Percentiles rank a stretch among this genome's conserved stretches.
Conservation (phyloP, 2,888 invertebrate species). For the Didymodactylos carnosus region DNA sequence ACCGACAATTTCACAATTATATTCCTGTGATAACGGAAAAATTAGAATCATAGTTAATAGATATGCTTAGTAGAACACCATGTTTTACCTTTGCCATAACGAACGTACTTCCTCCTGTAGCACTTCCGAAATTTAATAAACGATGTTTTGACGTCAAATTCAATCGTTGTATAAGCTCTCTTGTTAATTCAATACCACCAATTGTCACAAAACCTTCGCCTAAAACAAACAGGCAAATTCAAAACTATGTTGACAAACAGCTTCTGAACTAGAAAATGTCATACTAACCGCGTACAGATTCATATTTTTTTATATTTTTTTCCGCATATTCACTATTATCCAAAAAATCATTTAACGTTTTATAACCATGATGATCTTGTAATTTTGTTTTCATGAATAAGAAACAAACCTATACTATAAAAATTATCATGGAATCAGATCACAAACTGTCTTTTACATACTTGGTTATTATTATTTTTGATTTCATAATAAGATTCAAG, state of each 20-base stretch:
- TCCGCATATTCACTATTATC: conserved; percentile 37
- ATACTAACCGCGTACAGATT: conserved; percentile 37
- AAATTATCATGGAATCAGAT: neutral
- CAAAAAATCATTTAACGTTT: conserved; percentile 31
- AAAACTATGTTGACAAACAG: conserved; percentile 38
- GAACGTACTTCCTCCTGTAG: conserved; percentile 35
- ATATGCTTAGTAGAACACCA: neutral
- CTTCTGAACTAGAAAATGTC: too few species aligned
- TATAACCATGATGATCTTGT: conserved; percentile 15
- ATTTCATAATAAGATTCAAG: conserved; percentile 35
- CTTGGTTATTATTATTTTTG: conserved; percentile 15
- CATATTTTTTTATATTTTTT: conserved; percentile 35
- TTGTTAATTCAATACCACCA: conserved; percentile 4
- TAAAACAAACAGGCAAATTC: too few species aligned
- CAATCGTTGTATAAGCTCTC: conserved; percentile 29
- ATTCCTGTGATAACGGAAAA: conserved; percentile 21
- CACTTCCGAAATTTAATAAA: conserved; percentile 38
- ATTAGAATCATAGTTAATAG: neutral
- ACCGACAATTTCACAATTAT: conserved; percentile 34
- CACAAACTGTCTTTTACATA: neutral
- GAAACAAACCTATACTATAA: neutral
- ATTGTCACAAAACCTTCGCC: conserved; percentile 22
- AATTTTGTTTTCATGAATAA: conserved; percentile 11
- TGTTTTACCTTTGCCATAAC: conserved; percentile 26
- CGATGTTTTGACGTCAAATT: conserved; percentile 28